Base-by-base conservation (phyloP, 2,888 invertebrate genomes). In the Heteropelma amictum region DNA sequence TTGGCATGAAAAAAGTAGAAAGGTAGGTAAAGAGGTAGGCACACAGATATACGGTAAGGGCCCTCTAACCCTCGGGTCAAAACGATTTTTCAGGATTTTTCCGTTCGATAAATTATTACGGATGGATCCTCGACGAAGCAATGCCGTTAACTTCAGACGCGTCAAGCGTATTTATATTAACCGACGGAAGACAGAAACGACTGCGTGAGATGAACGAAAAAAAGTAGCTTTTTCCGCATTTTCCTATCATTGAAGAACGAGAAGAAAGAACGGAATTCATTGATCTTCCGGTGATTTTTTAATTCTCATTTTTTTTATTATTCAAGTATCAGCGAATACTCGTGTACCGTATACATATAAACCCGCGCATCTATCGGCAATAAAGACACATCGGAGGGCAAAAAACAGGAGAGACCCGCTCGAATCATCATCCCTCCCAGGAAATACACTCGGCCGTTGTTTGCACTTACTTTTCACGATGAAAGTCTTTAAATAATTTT, bases 31-130 rank as follows among this genome's bases (percentile, higher is more conserved):
- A 33, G 56, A 40, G 56, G 12, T 40, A 56, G 12, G 5, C 7
- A 56, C 23, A 56, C 26, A 56, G 14, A 38, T 14, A 33, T 19
- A 53, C 8, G 14, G 23, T 14, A 26, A 40, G 54, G 45, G 33
- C 61, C 53, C 54, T 70, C 56, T 63, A 33, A 45, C 54, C 14
- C 63, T 33, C 33, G 58, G 65, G 65, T 65, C 71, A 65, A 71
- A 64, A 56, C 49, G 2, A 65, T 60, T 56, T 65, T 67, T 54
- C 68, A 72, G 49, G n/a, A 17, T 68, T 38, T 14, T 23, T 26
- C 30, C 5, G 8, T 42, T 47, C 42, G 40, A 61, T 67, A 68
- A 67, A 68, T 67, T 60, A 60, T 72, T n/a, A n/a, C n/a, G 61
- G 61, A 60, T 47, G 65, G 54, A 72, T n/a, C n/a, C n/a, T 70